Evolutionary conservation across 2,888 invertebrate species (phyloP).

Genomic region (Limnephilus marmoratus): DNA sequence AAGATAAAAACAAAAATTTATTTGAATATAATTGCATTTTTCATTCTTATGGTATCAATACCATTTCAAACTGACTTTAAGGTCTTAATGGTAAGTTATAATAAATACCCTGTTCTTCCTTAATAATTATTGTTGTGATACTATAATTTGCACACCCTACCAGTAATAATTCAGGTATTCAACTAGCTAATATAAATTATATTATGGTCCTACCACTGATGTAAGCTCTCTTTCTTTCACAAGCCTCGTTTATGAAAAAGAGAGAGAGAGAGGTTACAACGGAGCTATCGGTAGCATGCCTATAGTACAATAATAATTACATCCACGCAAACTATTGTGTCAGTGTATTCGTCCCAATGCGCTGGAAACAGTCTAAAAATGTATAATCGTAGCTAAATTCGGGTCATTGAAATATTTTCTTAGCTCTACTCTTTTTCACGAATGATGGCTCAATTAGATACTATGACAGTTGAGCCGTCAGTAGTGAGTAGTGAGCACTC

Average conservation of each 20-base stretch:
- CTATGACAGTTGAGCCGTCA: conserved; percentile 38
- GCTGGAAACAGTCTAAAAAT: background rate
- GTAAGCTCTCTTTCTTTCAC: background rate
- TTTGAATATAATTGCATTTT: background rate
- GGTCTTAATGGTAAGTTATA: background rate
- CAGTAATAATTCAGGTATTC: background rate
- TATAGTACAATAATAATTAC: background rate
- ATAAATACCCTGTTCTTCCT: background rate
- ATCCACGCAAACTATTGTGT: conserved; percentile 12
- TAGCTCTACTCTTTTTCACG: conserved; percentile 57
- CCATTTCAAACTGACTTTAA: background rate
- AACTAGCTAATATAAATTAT: background rate
- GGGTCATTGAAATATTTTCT: conserved; percentile 65
- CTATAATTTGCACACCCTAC: background rate
- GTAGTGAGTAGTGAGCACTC: background rate
- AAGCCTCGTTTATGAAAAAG: background rate
- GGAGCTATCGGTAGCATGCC: background rate
- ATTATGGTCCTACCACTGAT: background rate
- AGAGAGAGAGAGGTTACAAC: background rate
- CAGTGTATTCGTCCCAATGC: conserved; percentile 10
- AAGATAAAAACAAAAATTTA: background rate
- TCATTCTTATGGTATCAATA: no score
- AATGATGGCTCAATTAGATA: conserved; percentile 63
- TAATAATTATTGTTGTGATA: background rate
- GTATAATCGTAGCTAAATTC: conserved; percentile 52